phyloP scores from a whole-genome alignment of 2,113 vertebrate species.

The Perca fluviatilis region DNA sequence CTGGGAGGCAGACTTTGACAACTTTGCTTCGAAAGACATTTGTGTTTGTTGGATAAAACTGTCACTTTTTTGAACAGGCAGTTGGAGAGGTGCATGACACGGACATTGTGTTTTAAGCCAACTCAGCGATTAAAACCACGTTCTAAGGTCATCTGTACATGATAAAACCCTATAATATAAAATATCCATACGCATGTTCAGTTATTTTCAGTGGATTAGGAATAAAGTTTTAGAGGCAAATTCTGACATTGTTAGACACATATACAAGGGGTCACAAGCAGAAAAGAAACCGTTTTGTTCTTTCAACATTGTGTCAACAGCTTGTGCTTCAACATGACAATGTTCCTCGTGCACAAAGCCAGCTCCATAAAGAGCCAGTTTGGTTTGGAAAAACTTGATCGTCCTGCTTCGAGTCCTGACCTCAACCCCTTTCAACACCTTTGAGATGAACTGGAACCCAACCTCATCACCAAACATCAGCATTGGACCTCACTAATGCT shows the following conservation, averaged over 20 bases:
- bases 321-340: too few species aligned
- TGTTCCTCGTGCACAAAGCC: too few species aligned
- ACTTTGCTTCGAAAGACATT: not conserved
- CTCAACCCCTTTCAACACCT: too few species aligned
- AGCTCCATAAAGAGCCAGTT: too few species aligned
- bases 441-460: too few species aligned
- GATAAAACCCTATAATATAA: not conserved
- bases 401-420: too few species aligned
- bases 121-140: not conserved
- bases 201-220: not conserved
- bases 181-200: not conserved
- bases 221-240: not conserved
- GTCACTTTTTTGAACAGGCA: too few species aligned
- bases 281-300: not conserved
- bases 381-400: too few species aligned
- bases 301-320: too few species aligned
- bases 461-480: too few species aligned
- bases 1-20: conserved; percentile 37
- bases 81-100: too few species aligned
- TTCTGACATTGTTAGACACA: not conserved
- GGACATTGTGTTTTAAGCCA: not conserved
- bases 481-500: too few species aligned
- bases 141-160: not conserved
- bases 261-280: not conserved
- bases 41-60: not conserved